phyloP scores from a whole-genome alignment of 2,113 vertebrate genomes.

The Cygnus buccinator region DNA sequence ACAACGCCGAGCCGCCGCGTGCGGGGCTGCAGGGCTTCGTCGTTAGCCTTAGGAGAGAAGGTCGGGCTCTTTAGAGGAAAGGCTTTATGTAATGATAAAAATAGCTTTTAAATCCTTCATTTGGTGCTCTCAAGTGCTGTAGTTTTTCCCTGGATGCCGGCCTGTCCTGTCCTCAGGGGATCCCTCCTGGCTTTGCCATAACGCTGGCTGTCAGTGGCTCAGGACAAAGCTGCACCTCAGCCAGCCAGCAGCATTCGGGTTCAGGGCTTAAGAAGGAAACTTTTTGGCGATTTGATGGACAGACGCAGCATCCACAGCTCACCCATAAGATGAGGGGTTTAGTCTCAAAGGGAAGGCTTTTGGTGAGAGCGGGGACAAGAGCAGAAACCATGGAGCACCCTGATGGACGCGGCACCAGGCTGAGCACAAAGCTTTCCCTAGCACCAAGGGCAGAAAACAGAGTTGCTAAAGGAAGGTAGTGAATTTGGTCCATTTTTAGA shows the following conservation, averaged over 20 bases:
- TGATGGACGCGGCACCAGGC: not conserved
- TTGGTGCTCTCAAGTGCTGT: not conserved
- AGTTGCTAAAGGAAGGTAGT: not conserved
- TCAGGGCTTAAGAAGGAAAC: not conserved
- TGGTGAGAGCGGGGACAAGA: not conserved
- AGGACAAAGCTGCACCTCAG: not conserved
- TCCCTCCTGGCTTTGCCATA: not conserved
- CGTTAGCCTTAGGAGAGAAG: not conserved
- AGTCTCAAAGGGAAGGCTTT: not conserved
- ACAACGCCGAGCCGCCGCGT: not conserved
- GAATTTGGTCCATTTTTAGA: not conserved
- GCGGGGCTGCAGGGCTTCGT: not conserved
- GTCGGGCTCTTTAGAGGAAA: not conserved
- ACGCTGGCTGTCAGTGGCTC: constrained; percentile 1
- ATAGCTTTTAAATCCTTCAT: constrained; percentile 6
- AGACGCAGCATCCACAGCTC: not conserved
- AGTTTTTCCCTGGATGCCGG: not conserved
- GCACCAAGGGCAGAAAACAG: not conserved
- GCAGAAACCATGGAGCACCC: not conserved
- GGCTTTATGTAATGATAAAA: constrained; percentile 11
- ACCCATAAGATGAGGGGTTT: not conserved
- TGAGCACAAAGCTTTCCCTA: not conserved
- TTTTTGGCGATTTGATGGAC: not conserved
- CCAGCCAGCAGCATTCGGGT: not conserved
- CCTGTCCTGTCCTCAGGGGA: not conserved